Evolutionary conservation across 2,113 vertebrate species (phyloP).

Genomic region (Hippocampus mohnikei): DNA sequence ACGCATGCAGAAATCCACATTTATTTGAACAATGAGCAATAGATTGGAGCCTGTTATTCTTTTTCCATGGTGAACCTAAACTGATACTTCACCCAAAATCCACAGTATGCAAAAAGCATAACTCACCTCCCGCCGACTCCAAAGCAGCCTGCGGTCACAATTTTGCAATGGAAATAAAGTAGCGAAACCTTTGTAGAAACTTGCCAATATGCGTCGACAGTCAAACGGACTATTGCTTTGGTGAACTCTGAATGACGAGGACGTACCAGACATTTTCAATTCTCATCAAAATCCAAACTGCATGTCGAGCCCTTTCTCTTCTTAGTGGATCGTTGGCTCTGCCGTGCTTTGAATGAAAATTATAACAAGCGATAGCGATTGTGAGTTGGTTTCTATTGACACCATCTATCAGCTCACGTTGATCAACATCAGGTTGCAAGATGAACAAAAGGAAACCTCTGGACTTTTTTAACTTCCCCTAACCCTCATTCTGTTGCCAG

Average conservation of each 20-base stretch:
- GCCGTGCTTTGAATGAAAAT: conserved; percentile 17
- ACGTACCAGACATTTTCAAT: not conserved
- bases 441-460: conserved; percentile 14
- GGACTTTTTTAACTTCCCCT: conserved; percentile 24
- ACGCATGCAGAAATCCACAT: conserved; percentile 8
- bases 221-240: not conserved
- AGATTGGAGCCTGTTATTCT: conserved; percentile 3
- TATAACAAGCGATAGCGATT: conserved; percentile 17
- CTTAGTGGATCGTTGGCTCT: not conserved
- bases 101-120: not conserved
- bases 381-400: conserved; percentile 5
- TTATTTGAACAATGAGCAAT: not conserved
- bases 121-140: conserved; percentile 2
- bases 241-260: not conserved
- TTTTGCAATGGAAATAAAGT: conserved; percentile 1
- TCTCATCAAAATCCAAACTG: not conserved
- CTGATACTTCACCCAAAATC: conserved; percentile 11
- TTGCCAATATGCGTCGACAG: not conserved
- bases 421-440: conserved; percentile 5
- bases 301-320: not conserved
- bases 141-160: not conserved
- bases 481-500: conserved; percentile 25
- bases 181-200: conserved; percentile 13
- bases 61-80: conserved; percentile 9
- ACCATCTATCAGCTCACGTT: conserved; percentile 16